These are phyloP conservation scores for Datnioides undecimradiatus DNA, from an alignment of 2,113 vertebrate genomes.

Conservation along the genomic window DNA sequence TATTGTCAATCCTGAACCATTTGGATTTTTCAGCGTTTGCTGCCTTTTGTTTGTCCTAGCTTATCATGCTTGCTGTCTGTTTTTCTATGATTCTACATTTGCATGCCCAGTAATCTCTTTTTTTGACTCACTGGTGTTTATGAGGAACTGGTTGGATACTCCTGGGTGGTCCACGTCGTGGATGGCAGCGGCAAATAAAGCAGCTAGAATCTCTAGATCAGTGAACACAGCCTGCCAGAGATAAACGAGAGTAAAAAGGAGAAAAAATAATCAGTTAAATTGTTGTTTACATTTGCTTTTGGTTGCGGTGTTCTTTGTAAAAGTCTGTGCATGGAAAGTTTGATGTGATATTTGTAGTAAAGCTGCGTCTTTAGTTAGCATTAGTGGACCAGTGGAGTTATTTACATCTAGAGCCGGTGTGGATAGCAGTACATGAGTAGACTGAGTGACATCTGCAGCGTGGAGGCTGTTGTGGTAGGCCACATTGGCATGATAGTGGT, in stretches of 20 bases:
- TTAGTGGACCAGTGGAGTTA: background rate
- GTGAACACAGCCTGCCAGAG: constrained; percentile 91
- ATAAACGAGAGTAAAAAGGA: constrained; percentile 1
- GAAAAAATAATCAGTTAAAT: background rate
- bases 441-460: constrained; percentile 94
- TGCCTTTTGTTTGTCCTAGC: background rate
- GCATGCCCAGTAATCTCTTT: background rate
- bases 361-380: constrained; percentile 1
- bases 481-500: constrained; percentile 94
- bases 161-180: constrained; percentile 97
- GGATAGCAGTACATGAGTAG: constrained; percentile 93
- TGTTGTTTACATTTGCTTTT: background rate
- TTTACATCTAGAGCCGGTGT: constrained; percentile 92
- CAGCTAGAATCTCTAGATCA: constrained; percentile 93
- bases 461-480: constrained; percentile 97
- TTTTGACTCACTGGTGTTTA: constrained; percentile 92
- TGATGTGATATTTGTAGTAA: background rate
- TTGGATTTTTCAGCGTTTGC: background rate
- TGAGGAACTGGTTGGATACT: constrained; percentile 96
- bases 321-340: background rate
- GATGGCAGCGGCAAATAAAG: constrained; percentile 93
- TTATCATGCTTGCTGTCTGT: background rate
- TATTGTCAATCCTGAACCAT: background rate
- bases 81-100: background rate
- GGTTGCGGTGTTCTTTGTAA: background rate